Conservation (phyloP, 2,888 invertebrate species). For the Scelioninae gen. 2 region DNA sequence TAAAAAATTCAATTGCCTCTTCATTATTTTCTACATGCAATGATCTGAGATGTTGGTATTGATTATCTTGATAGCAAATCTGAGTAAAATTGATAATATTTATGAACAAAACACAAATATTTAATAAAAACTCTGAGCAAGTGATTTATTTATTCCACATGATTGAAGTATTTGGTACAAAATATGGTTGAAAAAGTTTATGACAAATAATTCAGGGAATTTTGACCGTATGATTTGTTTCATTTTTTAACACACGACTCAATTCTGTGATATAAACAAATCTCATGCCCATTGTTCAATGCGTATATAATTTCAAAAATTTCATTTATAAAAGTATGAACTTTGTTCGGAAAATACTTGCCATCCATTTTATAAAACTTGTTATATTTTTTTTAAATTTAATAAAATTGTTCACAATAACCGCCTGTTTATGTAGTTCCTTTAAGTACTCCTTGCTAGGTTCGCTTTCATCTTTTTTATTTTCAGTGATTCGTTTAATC, state of each 20-base stretch:
- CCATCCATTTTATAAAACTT: constrained; percentile 67
- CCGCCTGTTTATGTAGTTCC: constrained; percentile 60
- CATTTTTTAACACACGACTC: too few relatives aligned
- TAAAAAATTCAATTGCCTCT: constrained; percentile 21
- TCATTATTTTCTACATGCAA: neutral
- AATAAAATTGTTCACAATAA: constrained; percentile 61
- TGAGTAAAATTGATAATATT: neutral
- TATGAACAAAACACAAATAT: neutral
- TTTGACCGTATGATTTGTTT: too few relatives aligned
- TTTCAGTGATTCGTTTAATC: constrained; percentile 61
- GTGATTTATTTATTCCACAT: too few relatives aligned
- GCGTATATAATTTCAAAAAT: too few relatives aligned
- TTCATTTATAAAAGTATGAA: too few relatives aligned
- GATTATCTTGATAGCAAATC: neutral
- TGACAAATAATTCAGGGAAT: too few relatives aligned
- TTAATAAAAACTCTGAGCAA: neutral
- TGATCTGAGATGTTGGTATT: neutral
- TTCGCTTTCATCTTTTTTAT: constrained; percentile 43
- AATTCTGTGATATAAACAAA: too few relatives aligned
- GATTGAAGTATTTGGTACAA: too few relatives aligned
- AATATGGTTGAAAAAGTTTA: too few relatives aligned
- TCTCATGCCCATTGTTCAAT: too few relatives aligned
- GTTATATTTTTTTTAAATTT: constrained; percentile 63
- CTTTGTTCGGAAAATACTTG: too few relatives aligned
- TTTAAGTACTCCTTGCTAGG: constrained; percentile 45